These are phyloP conservation scores for Pomatostomus ruficeps DNA, from an alignment of 2,113 vertebrate species.

Conservation along the genomic window DNA sequence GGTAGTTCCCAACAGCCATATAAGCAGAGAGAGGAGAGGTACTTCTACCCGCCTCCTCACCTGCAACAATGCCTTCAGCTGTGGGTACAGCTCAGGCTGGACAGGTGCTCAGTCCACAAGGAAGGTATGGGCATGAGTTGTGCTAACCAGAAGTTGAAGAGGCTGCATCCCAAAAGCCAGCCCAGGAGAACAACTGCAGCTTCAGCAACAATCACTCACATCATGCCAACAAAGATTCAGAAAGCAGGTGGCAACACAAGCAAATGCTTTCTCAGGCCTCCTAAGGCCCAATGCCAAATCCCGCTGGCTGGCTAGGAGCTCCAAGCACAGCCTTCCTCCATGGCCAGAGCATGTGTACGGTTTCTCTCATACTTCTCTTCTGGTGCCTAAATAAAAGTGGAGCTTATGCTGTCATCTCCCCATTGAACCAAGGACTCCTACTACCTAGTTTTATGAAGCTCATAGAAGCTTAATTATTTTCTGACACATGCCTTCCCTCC, in stretches of 20 bases:
- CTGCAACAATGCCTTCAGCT: background rate
- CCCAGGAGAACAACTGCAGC: background rate
- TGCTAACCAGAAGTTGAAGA: background rate
- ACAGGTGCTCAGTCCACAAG: background rate
- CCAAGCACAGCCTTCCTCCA: background rate
- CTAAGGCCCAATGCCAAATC: background rate
- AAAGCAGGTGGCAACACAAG: background rate
- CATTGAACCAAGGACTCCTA: background rate
- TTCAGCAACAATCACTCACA: background rate
- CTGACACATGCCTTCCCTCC: background rate
- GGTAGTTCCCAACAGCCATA: background rate
- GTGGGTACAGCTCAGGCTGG: background rate
- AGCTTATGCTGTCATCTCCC: background rate
- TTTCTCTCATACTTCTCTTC: background rate
- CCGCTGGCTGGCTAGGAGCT: background rate
- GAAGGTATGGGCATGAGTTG: background rate
- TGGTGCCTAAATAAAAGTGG: background rate
- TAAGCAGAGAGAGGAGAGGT: background rate
- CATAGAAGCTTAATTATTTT: background rate
- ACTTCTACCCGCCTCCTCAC: background rate
- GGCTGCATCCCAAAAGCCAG: background rate
- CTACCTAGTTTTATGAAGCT: background rate
- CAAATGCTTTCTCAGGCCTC: background rate
- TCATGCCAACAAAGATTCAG: background rate
- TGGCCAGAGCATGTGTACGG: fast-evolving